Conservation (phyloP, 2,797 vertebrate species). For the Cygnus olor region DNA sequence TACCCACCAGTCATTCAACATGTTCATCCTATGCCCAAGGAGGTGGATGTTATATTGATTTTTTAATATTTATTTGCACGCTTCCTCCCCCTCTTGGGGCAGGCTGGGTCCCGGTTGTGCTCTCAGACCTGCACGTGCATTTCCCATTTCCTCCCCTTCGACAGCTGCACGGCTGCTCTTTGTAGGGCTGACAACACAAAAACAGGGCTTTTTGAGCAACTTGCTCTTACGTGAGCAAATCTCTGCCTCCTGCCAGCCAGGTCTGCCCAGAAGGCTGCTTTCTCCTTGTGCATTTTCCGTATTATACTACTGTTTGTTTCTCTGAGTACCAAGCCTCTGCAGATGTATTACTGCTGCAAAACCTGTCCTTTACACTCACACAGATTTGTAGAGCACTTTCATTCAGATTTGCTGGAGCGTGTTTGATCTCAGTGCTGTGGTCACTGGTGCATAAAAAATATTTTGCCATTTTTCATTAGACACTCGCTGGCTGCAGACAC, state of each 20-base stretch:
- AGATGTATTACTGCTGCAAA: not conserved
- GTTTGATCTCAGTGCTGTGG: not conserved
- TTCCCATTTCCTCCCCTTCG: not conserved
- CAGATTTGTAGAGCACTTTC: not conserved
- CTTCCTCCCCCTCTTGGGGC: not conserved
- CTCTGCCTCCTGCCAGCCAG: not conserved
- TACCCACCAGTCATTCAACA: conserved; percentile 6
- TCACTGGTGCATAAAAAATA: not conserved
- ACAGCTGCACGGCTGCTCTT: not conserved
- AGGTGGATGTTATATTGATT: not conserved
- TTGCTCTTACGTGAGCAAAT: not conserved
- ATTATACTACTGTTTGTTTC: not conserved
- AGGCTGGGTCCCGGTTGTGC: not conserved
- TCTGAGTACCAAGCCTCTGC: not conserved
- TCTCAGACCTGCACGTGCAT: not conserved
- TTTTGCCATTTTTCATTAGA: not conserved
- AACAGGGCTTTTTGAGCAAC: no score
- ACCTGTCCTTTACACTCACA: not conserved
- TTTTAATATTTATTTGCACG: not conserved
- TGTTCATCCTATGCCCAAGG: not conserved
- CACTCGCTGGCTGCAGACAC: not conserved
- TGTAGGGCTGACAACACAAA: not conserved
- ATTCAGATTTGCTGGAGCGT: not conserved
- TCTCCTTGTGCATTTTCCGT: not conserved
- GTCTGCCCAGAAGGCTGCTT: not conserved